Evolutionary conservation across 2,797 vertebrate genomes (phyloP).

Genomic region (Cephalopachus bancanus): DNA sequence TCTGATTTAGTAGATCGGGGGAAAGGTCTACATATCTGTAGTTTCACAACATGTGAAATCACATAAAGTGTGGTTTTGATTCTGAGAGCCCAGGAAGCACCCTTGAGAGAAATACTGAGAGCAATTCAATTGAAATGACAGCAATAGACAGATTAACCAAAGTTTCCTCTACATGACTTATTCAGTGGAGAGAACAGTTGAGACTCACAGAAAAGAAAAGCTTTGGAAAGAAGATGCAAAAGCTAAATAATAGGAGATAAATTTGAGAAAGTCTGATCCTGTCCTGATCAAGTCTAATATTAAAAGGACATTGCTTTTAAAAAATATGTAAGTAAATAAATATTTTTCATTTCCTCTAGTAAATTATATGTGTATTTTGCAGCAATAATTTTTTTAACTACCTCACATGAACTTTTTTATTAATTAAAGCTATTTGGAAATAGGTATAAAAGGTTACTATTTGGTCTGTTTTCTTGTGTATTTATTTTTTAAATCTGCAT

Average conservation of each 20-base stretch:
- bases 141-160: background rate
- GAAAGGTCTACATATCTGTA: background rate
- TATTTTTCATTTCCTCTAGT: slow-evolving; percentile 11
- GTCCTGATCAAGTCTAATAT: background rate
- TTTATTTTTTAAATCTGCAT: slow-evolving; percentile 72
- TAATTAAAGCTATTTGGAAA: slow-evolving; percentile 78
- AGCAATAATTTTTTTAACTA: background rate
- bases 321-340: background rate
- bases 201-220: background rate
- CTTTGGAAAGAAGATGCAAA: background rate
- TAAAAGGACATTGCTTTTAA: background rate
- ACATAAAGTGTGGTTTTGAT: background rate
- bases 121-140: background rate
- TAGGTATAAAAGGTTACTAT: slow-evolving; percentile 67
- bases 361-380: background rate
- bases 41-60: background rate
- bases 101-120: background rate
- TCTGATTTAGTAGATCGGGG: background rate
- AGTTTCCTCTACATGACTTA: background rate
- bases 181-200: background rate
- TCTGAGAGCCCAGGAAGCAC: background rate
- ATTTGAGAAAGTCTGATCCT: background rate
- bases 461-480: slow-evolving; percentile 63
- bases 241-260: background rate
- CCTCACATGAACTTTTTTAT: slow-evolving; percentile 64